Base-by-base conservation (phyloP, 2,113 vertebrate species). In the Bostrychus sinensis region DNA sequence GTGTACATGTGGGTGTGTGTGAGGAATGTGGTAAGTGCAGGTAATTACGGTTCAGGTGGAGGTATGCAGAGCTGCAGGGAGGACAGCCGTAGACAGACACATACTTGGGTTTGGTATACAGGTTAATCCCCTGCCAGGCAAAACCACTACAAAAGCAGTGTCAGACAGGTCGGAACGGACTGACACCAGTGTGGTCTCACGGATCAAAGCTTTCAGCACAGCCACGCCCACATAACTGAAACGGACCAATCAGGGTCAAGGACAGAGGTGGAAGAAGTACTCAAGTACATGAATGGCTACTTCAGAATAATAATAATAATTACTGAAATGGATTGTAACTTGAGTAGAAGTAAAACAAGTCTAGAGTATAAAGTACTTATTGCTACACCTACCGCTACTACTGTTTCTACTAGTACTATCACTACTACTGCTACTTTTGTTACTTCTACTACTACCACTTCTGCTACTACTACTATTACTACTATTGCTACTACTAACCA, bases 201-300 rank as follows among this genome's bases (percentile, higher is more conserved):
- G 75, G 85, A 89, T 88, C 86, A 88, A 87, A 89, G 86, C 80
- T 81, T 75, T 85, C 84, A 81, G 64, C 66, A 7, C 48, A 22
- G 56, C 73, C 82, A 78, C 82, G 81, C 85, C 84, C 83, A 78
- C 75, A 59, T 86, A 72, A 84, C 72, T 86, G 77, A 86, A 79
- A 85, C 75, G 57, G 81, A 78, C 82, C 86, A 90, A 89, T 86
- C 89, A 85, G 67, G 75, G 56, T 54, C 55, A 20, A 58, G n/a
- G n/a, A n/a, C n/a, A n/a, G 64, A 62, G 69, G 30, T 30, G 37
- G 53, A 12, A 20, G 37, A 41, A 39, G 19, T 5, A 43, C 7
- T 23, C 20, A 13, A 23, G n/a, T 42, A 42, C 8, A 42, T 7
- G 59, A 57, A 51, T 62, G 56, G n/a, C n/a, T n/a, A n/a, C n/a